These are phyloP conservation scores for Anolis carolinensis DNA, from an alignment of 2,113 vertebrate genomes.

Conservation along the genomic window DNA sequence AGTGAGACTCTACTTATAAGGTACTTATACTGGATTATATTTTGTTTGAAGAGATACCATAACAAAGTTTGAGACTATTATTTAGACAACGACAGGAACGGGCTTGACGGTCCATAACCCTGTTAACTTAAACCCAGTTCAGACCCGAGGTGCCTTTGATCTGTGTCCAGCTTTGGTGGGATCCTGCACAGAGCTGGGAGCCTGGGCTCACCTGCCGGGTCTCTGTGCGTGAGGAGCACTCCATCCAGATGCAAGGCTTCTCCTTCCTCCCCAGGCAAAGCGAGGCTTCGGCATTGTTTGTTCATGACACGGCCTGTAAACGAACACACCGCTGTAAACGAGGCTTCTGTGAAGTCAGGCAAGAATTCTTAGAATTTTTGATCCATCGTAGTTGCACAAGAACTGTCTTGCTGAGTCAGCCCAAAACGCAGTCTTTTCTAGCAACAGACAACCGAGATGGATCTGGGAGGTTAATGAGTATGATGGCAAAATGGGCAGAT, in stretches of 20 bases:
- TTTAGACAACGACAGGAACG: no score
- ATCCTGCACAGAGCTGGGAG: neutral
- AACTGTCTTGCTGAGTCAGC: neutral
- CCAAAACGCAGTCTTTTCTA: neutral
- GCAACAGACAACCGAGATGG: neutral
- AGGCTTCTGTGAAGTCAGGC: neutral
- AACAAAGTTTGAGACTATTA: no score
- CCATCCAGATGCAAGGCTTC: neutral
- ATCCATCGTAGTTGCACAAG: neutral
- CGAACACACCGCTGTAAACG: neutral
- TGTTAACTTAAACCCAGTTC: no score
- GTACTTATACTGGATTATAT: no score
- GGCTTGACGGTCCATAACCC: no score
- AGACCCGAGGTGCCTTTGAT: no score
- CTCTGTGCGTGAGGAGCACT: neutral
- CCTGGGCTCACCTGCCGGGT: neutral
- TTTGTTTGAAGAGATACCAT: no score
- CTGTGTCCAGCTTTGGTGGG: neutral
- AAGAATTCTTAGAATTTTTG: neutral
- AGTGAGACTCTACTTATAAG: no score
- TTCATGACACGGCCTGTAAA: neutral
- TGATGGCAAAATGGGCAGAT: no score
- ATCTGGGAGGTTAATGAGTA: no score
- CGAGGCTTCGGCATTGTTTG: neutral
- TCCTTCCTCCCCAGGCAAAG: neutral